These are phyloP conservation scores for Falco berigora DNA, from an alignment of 2,797 vertebrate genomes.

Conservation along the genomic window DNA sequence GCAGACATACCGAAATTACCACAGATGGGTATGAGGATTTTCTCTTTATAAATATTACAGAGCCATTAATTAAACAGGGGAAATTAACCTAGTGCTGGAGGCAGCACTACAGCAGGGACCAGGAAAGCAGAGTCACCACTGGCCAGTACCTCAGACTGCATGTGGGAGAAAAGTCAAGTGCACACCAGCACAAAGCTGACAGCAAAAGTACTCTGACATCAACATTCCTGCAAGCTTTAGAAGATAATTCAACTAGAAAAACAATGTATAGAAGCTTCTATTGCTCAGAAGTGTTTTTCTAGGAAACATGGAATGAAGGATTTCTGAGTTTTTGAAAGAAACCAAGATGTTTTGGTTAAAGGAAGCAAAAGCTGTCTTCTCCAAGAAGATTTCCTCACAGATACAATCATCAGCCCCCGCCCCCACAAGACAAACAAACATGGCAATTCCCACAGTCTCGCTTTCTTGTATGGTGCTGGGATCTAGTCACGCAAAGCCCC, in stretches of 20 bases:
- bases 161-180: not conserved
- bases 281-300: not conserved
- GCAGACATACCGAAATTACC: not conserved
- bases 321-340: not conserved
- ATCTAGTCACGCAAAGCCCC: not conserved
- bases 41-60: not conserved
- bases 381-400: not conserved
- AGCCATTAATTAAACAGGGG: not conserved
- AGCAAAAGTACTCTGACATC: not conserved
- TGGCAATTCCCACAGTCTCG: not conserved
- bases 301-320: not conserved
- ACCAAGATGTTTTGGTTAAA: not conserved
- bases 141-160: not conserved
- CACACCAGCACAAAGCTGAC: not conserved
- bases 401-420: not conserved
- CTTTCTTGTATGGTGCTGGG: not conserved
- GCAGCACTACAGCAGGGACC: not conserved
- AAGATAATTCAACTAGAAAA: not conserved
- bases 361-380: not conserved
- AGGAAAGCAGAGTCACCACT: not conserved
- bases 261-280: not conserved
- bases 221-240: not conserved
- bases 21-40: slow-evolving; percentile 1
- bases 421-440: not conserved
- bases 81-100: not conserved